A percentile compares a stretch with the other conserved stretches of the same genome.
Evolutionary conservation across 1,140 invertebrate genomes (phyloP).

Genomic region (Artemia franciscana): DNA sequence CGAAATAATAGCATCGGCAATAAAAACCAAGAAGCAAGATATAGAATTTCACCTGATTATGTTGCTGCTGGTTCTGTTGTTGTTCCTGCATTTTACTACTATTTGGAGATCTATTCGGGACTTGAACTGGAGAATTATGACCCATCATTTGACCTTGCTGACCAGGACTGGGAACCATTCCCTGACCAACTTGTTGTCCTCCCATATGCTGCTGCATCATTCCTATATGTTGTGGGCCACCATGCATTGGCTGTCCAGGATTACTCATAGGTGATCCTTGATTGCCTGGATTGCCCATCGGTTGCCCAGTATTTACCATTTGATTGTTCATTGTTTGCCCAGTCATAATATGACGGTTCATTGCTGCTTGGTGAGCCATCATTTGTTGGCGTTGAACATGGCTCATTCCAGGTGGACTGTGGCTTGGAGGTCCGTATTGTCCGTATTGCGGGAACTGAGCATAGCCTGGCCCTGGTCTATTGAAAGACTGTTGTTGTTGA

Average conservation of each 20-base stretch:
- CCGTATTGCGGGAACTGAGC: neutral
- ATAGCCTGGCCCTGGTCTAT: neutral
- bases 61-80: constrained; percentile 13
- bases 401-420: neutral
- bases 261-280: neutral
- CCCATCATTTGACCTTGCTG: neutral
- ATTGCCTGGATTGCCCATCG: neutral
- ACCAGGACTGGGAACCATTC: neutral
- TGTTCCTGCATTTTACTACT: constrained; percentile 5
- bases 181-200: neutral
- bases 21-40: neutral
- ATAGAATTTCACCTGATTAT: constrained; percentile 12
- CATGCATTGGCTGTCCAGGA: neutral
- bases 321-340: neutral
- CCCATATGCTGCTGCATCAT: neutral
- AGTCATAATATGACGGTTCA: neutral
- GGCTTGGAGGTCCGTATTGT: neutral
- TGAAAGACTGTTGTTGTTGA: neutral
- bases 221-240: neutral
- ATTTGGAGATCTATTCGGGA: too few relatives aligned
- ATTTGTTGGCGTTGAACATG: neutral
- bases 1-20: too few relatives aligned
- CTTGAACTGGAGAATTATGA: neutral
- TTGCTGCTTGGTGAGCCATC: neutral
- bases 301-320: neutral